These are phyloP conservation scores for Drosophila kambysellisi DNA, from an alignment of 2,888 invertebrate species.

Conservation along the genomic window DNA sequence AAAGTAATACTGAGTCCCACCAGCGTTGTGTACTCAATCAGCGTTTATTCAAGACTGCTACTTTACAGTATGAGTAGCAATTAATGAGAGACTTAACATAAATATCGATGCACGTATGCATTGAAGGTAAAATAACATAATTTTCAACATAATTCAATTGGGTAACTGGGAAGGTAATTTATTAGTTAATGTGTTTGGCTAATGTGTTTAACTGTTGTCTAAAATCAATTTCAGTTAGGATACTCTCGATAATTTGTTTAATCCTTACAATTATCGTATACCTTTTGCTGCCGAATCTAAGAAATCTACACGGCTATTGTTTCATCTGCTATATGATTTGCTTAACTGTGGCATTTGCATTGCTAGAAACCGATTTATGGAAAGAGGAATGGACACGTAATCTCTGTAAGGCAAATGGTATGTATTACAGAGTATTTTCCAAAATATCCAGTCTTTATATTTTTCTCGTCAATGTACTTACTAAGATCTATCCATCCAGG, in stretches of 20 bases:
- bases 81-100: too few relatives aligned
- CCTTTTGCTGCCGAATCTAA: conserved; percentile 24
- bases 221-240: conserved; percentile 86
- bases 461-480: neutral
- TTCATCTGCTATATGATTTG: conserved; percentile 36
- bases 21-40: too few relatives aligned
- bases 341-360: conserved; percentile 14
- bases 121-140: too few relatives aligned
- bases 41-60: too few relatives aligned
- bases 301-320: conserved; percentile 41
- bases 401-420: conserved; percentile 15
- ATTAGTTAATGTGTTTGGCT: neutral
- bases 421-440: neutral
- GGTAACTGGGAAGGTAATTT: neutral
- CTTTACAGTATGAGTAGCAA: too few relatives aligned
- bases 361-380: conserved; percentile 10
- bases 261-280: conserved; percentile 87
- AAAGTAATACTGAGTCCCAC: too few relatives aligned
- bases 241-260: conserved; percentile 90
- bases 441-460: too few relatives aligned
- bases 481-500: conserved; percentile 53
- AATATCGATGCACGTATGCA: too few relatives aligned
- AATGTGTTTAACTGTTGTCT: neutral
- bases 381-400: accelerated
- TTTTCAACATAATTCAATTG: too few relatives aligned